phyloP scores from a whole-genome alignment of 1,140 invertebrate genomes.

The Trichonephila clavipes region DNA sequence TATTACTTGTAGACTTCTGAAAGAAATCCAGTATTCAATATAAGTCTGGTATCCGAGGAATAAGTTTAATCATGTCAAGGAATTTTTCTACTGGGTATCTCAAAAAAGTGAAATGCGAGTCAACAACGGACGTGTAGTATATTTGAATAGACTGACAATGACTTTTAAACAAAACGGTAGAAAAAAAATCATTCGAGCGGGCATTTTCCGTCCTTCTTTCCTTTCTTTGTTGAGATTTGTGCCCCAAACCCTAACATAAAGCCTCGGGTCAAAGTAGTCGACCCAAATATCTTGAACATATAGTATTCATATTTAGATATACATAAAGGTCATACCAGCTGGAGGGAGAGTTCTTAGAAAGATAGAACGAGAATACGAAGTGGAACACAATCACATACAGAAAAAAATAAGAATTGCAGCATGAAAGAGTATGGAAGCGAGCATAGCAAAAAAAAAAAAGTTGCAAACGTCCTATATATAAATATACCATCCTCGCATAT shows the following conservation, averaged over 20 bases:
- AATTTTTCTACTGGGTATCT: neutral
- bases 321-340: slow-evolving; percentile 8
- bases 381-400: neutral
- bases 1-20: neutral
- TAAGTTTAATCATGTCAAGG: slow-evolving; percentile 3
- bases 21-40: neutral
- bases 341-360: neutral
- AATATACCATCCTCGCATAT: neutral
- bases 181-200: neutral
- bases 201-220: neutral
- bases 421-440: neutral
- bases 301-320: slow-evolving; percentile 45
- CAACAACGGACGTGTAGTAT: neutral
- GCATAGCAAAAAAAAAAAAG: neutral
- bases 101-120: neutral
- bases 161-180: neutral
- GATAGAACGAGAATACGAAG: neutral
- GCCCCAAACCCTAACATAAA: neutral
- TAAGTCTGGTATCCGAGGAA: neutral
- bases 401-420: neutral
- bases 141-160: neutral
- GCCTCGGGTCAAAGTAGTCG: neutral
- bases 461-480: neutral
- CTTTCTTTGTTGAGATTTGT: neutral
- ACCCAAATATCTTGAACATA: slow-evolving; percentile 24